Percentiles rank a stretch among this genome's conserved stretches.
Evolutionary conservation across 2,113 vertebrate species (phyloP).

Genomic region (Cyphomyrus plagiostoma): DNA sequence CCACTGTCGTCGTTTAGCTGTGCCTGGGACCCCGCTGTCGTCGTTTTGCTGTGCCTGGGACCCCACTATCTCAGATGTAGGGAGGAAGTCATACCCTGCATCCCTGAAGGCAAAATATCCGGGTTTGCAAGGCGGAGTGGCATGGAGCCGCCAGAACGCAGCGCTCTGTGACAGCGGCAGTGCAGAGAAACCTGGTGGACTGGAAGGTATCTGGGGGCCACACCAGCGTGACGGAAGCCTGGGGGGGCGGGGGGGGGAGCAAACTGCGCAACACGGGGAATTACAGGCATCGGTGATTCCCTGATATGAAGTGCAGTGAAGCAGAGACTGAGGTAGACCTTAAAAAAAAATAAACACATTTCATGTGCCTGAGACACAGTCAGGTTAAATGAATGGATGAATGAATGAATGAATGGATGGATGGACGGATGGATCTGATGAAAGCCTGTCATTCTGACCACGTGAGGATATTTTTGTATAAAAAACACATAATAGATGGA

Average conservation of each 20-base stretch:
- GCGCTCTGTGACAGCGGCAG: not conserved
- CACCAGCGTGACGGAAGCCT: not conserved
- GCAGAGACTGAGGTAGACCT: slow-evolving; percentile 11
- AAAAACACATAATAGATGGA: too few species aligned
- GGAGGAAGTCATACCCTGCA: not conserved
- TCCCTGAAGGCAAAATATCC: not conserved
- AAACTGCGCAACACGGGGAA: slow-evolving; percentile 12
- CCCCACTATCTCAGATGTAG: not conserved
- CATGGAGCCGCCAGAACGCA: not conserved
- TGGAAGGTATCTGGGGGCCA: slow-evolving; percentile 32
- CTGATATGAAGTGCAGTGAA: slow-evolving; percentile 3
- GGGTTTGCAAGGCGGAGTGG: not conserved
- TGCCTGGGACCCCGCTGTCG: too few species aligned
- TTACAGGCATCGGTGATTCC: slow-evolving; percentile 13
- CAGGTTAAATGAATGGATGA: not conserved
- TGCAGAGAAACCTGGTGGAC: not conserved
- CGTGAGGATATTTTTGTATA: not conserved
- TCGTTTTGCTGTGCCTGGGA: too few species aligned
- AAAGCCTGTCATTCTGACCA: not conserved
- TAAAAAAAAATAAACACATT: not conserved
- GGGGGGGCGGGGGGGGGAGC: not conserved
- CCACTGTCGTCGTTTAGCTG: too few species aligned
- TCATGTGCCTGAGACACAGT: not conserved
- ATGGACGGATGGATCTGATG: not conserved
- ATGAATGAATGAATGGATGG: not conserved